phyloP scores from a whole-genome alignment of 2,113 vertebrate genomes.

The Probosciger aterrimus region DNA sequence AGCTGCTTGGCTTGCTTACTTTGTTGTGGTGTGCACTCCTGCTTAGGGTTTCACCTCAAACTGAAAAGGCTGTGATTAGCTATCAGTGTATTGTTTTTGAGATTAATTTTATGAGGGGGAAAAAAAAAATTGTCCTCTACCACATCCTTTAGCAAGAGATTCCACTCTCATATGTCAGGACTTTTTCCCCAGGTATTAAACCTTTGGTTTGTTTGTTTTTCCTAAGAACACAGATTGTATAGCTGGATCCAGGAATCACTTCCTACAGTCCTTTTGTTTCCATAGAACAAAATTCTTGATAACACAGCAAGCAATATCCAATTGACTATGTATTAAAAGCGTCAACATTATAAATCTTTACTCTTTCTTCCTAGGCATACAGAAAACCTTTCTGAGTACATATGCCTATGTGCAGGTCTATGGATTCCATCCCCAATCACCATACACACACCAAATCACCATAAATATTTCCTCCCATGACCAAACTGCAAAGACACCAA shows the following conservation, averaged over 20 bases:
- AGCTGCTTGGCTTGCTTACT: not conserved
- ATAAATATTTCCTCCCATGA: not conserved
- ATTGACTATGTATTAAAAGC: not conserved
- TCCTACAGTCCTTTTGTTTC: not conserved
- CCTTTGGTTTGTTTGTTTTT: not conserved
- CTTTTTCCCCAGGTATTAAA: not conserved
- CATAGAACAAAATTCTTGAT: not conserved
- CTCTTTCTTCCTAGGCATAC: not conserved
- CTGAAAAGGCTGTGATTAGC: not conserved
- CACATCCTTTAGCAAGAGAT: not conserved
- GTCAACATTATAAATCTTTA: not conserved
- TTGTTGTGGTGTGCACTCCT: not conserved
- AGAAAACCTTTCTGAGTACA: not conserved
- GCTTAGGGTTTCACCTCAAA: not conserved
- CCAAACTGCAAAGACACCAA: not conserved
- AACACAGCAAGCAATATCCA: not conserved
- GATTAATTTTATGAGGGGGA: not conserved
- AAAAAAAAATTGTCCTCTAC: not conserved
- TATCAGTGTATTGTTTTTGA: not conserved
- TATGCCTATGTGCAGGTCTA: rapidly evolving
- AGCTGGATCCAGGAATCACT: not conserved
- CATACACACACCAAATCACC: not conserved
- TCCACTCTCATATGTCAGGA: not conserved
- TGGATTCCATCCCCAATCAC: not conserved
- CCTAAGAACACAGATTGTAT: not conserved